Evolutionary conservation across 1,140 invertebrate species (phyloP).

Genomic region (Scaptomyza graminum): DNA sequence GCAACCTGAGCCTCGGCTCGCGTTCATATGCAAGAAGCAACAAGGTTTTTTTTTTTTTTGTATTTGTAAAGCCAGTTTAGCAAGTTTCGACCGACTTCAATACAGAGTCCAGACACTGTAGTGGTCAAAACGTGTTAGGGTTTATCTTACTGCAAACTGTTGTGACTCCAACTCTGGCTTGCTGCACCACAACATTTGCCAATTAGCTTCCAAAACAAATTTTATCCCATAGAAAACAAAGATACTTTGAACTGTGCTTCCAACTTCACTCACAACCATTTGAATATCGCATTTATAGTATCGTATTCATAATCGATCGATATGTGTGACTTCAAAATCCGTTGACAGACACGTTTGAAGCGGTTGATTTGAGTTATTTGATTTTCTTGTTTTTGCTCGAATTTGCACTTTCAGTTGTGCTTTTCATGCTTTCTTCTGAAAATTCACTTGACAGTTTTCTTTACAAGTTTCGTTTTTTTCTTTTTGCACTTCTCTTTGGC

Average conservation of each 20-base stretch:
- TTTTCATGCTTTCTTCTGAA: constrained; percentile 45
- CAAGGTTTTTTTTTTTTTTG: neutral
- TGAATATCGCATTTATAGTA: neutral
- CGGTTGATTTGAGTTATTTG: constrained; percentile 3
- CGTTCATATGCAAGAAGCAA: constrained; percentile 54
- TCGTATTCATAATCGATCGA: neutral
- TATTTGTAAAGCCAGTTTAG: constrained; percentile 66
- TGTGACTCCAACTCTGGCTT: constrained; percentile 16
- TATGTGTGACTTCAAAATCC: neutral
- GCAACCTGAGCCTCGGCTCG: constrained; percentile 30
- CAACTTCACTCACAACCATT: neutral
- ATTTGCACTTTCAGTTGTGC: constrained; percentile 47
- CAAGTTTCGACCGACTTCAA: constrained; percentile 58
- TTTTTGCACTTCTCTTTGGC: constrained; percentile 35
- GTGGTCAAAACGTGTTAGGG: constrained; percentile 53
- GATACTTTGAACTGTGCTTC: constrained; percentile 8
- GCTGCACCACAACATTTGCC: neutral
- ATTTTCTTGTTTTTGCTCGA: constrained; percentile 12
- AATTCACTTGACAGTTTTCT: constrained; percentile 53
- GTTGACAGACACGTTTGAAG: constrained; percentile 23
- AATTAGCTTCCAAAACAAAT: constrained; percentile 15
- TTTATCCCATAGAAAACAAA: neutral
- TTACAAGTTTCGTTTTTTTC: constrained; percentile 32
- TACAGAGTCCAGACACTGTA: constrained; percentile 39
- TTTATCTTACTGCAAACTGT: constrained; percentile 31